Base-by-base conservation (phyloP, 2,113 vertebrate genomes). In the Festucalex cinctus region DNA sequence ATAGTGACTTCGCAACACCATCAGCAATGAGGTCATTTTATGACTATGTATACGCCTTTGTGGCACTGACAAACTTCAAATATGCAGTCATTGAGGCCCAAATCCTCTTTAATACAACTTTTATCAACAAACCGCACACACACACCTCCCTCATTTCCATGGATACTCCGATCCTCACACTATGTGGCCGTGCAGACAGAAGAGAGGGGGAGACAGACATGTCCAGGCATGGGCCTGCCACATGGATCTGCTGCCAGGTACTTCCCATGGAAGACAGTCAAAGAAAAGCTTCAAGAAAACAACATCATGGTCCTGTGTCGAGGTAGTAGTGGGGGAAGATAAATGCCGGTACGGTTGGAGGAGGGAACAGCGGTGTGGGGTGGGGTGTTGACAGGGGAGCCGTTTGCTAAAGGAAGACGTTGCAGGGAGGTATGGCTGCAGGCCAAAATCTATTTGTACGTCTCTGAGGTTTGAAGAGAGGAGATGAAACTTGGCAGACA, bases 241-340 rank as follows among this genome's bases (percentile, higher is more conserved):
- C 85, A 87, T 83, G 79, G 79, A 88, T 85, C 83, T 54, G 77
- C 79, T 88, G 85, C 86, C 85, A 91, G 89, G 86, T 86, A 91
- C 88, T 92, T 92, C 87, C 85, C 87, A 84, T 80, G 75, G 75
- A 89, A 82, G 85, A 82, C 78, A 76, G 88, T 88, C 83, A 88
- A 85, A 89, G 86, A 83, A 74, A 70, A 82, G 76, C 65, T 80
- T 82, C 83, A 82, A 85, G 80, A 86, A 88, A 88, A 87, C 81
- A 89, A 86, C 83, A 85, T 82, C 73, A 61, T 71, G 68, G 83
- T 76, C 68, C 37, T 54, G 56, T 68, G 71, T 63, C 46, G 71
- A 79, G 67, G 71, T 48, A 70, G 65, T 35, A 8, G 36, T 0
- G 68, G 48, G 46, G 70, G 70, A 75, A 63, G 69, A 57, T 66